These are phyloP conservation scores for Ceuthmochares aereus DNA, from an alignment of 2,113 vertebrate genomes.

Conservation along the genomic window DNA sequence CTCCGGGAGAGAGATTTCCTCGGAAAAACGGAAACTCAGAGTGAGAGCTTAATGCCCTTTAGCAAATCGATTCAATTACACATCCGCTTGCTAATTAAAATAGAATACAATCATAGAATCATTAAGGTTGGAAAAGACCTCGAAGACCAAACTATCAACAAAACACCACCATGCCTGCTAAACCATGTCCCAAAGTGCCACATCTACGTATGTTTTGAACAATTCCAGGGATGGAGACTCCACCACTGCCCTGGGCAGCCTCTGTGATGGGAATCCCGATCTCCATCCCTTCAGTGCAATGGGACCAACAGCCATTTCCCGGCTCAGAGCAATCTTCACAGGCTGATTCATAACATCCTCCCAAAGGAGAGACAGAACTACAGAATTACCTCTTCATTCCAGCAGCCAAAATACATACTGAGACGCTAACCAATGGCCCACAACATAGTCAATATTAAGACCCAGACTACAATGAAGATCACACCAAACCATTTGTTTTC, in stretches of 20 bases:
- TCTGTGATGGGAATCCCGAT: fast-evolving
- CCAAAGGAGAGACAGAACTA: not conserved
- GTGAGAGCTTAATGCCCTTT: not conserved
- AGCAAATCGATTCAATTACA: not conserved
- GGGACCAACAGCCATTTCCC: not conserved
- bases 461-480: not conserved
- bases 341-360: not conserved
- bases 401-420: not conserved
- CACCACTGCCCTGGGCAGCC: too few relatives aligned
- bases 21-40: not conserved
- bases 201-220: too few relatives aligned
- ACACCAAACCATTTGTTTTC: not conserved
- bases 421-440: not conserved
- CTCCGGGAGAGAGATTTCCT: not conserved
- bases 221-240: too few relatives aligned
- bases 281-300: not conserved
- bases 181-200: too few relatives aligned
- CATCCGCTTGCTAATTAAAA: too few relatives aligned
- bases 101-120: too few relatives aligned
- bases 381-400: not conserved
- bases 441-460: not conserved
- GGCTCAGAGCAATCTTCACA: not conserved
- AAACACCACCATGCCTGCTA: too few relatives aligned
- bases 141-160: too few relatives aligned
- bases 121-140: too few relatives aligned